Percentiles rank a stretch among this genome's conserved stretches.
Evolutionary conservation across 2,797 vertebrate species (phyloP).

Genomic region (Apodemus agrarius): DNA sequence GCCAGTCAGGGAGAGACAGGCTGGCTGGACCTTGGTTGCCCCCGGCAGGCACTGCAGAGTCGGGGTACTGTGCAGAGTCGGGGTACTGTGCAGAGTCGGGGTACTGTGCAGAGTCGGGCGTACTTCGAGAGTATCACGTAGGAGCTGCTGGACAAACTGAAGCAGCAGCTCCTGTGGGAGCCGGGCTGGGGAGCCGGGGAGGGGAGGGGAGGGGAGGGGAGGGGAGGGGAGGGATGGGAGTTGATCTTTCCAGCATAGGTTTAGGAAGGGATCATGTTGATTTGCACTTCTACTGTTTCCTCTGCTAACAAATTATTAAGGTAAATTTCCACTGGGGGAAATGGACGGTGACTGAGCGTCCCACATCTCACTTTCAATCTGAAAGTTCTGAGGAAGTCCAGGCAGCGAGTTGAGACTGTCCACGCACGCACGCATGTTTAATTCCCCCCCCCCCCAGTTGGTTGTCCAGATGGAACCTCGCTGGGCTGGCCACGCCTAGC

Average conservation of each 20-base stretch:
- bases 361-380: not conserved
- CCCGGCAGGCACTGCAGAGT: not conserved
- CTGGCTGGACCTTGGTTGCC: not conserved
- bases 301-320: slow-evolving; percentile 64
- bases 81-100: not conserved
- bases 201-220: not conserved
- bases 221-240: not conserved
- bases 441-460: not conserved
- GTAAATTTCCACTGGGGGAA: slow-evolving; percentile 50
- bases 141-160: not conserved
- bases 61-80: not conserved
- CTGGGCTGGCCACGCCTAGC: not conserved
- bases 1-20: not conserved
- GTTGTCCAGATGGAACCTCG: not conserved
- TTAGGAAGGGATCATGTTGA: slow-evolving; percentile 36
- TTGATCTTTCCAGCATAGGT: not conserved
- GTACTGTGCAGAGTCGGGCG: not conserved
- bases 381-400: not conserved
- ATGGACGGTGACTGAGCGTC: not conserved
- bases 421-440: not conserved
- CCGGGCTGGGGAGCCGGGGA: not conserved
- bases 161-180: not conserved
- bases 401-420: not conserved
- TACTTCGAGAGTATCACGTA: not conserved
- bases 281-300: slow-evolving; percentile 45